These are phyloP conservation scores for Eupeodes corollae DNA, from an alignment of 1,140 invertebrate genomes.

Conservation along the genomic window DNA sequence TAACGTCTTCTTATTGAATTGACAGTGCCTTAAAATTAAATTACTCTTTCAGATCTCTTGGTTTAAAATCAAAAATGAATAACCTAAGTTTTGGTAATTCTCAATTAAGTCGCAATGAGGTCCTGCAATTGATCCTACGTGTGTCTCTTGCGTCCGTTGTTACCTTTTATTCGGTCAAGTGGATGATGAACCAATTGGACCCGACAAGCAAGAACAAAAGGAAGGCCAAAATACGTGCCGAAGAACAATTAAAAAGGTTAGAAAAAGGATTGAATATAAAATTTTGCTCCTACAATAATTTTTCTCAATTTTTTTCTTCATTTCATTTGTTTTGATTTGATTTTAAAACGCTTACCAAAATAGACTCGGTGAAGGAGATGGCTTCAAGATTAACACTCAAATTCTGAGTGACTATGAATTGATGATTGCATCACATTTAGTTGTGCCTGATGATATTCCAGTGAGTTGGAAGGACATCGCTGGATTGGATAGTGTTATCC, in stretches of 20 bases:
- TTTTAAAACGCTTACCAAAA: conserved; percentile 15
- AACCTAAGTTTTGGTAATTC: not conserved
- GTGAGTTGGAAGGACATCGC: conserved; percentile 86
- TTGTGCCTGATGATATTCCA: conserved; percentile 74
- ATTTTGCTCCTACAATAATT: no score
- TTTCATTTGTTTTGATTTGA: not conserved
- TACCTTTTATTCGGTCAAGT: conserved; percentile 79
- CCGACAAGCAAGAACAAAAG: conserved; percentile 66
- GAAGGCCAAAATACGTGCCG: conserved; percentile 59
- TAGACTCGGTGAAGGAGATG: conserved; percentile 37
- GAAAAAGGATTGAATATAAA: conserved; percentile 5
- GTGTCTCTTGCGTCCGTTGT: conserved; percentile 66
- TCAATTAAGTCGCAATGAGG: conserved; percentile 45
- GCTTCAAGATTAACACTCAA: conserved; percentile 40
- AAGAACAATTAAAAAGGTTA: conserved; percentile 45
- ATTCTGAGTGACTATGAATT: conserved; percentile 83
- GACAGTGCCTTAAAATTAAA: no score
- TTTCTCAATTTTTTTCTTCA: no score
- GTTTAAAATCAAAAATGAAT: no score
- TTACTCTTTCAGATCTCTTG: no score
- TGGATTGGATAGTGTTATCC: conserved; percentile 72
- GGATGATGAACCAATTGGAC: conserved; percentile 69
- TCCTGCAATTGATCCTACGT: conserved; percentile 55
- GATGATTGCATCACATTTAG: conserved; percentile 85
- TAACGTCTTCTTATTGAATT: no score